Evolutionary conservation across 2,113 vertebrate genomes (phyloP).

Genomic region (Platanista minor): DNA sequence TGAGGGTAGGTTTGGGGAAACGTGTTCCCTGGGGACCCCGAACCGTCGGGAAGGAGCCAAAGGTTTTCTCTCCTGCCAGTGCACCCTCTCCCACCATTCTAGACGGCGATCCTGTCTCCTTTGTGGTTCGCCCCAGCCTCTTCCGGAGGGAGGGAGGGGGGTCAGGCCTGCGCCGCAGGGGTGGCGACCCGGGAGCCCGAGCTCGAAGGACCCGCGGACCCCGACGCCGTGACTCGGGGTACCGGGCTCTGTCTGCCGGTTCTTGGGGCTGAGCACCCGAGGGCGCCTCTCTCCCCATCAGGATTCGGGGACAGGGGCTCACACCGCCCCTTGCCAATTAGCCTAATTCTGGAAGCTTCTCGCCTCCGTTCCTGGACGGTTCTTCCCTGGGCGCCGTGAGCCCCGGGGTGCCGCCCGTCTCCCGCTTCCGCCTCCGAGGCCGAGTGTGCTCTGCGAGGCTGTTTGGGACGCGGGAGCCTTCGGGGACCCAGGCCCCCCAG

Average conservation of each 20-base stretch:
- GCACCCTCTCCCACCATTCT: neutral
- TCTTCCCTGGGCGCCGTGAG: neutral
- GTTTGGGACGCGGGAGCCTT: neutral
- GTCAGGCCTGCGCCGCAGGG: neutral
- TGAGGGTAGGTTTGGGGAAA: neutral
- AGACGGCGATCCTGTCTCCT: neutral
- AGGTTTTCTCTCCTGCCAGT: neutral
- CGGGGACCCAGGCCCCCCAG: neutral
- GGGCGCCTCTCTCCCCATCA: neutral
- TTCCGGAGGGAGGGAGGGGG: neutral
- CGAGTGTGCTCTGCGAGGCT: neutral
- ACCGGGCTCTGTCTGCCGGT: accelerated
- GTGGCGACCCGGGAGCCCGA: neutral
- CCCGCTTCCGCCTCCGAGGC: neutral
- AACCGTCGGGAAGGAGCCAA: neutral
- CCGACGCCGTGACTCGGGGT: neutral
- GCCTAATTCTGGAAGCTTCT: neutral
- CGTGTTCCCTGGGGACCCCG: neutral
- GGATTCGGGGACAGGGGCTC: neutral
- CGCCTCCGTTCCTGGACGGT: neutral
- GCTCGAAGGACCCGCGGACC: neutral
- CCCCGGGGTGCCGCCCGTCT: neutral
- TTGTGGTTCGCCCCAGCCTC: neutral
- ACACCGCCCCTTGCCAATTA: neutral
- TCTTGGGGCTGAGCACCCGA: neutral